phyloP scores from a whole-genome alignment of 2,888 invertebrate genomes.

The Drosophila monieri region DNA sequence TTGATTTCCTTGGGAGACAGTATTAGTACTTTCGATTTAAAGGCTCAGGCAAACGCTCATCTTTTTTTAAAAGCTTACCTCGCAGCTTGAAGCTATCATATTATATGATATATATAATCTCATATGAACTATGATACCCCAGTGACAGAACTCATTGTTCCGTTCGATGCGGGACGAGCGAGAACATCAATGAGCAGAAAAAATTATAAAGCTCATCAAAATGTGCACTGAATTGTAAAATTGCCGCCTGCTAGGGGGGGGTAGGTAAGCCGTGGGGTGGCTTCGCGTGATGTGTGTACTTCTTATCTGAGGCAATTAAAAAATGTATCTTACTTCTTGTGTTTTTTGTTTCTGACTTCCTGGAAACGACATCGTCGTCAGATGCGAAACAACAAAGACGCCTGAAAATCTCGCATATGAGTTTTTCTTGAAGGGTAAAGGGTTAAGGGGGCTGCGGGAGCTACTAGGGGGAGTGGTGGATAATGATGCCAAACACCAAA shows the following conservation, averaged over 20 bases:
- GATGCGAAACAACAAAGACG: slow-evolving; percentile 27
- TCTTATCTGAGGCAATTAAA: slow-evolving; percentile 82
- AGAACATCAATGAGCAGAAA: slow-evolving; percentile 73
- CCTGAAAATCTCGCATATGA: slow-evolving; percentile 29
- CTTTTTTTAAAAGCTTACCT: too few relatives aligned
- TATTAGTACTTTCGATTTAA: too few relatives aligned
- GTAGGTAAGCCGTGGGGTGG: slow-evolving; percentile 4
- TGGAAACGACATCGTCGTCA: slow-evolving; percentile 15
- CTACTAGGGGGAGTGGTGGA: background rate
- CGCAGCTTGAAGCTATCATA: too few relatives aligned
- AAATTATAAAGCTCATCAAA: slow-evolving; percentile 76
- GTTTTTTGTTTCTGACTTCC: slow-evolving; percentile 52
- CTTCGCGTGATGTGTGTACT: slow-evolving; percentile 64
- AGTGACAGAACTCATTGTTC: too few relatives aligned
- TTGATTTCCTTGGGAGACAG: too few relatives aligned
- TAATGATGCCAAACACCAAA: background rate
- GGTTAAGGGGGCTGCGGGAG: too few relatives aligned
- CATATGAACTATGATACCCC: too few relatives aligned
- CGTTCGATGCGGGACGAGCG: slow-evolving; percentile 22
- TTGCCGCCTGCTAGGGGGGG: slow-evolving; percentile 51
- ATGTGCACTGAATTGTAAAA: slow-evolving; percentile 81
- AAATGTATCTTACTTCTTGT: slow-evolving; percentile 56
- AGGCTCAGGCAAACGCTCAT: too few relatives aligned
- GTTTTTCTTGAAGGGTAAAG: background rate
- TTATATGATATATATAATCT: too few relatives aligned